Base-by-base conservation (phyloP, 92 coral and sea anemone genomes). In the Phymanthus crucifer region DNA sequence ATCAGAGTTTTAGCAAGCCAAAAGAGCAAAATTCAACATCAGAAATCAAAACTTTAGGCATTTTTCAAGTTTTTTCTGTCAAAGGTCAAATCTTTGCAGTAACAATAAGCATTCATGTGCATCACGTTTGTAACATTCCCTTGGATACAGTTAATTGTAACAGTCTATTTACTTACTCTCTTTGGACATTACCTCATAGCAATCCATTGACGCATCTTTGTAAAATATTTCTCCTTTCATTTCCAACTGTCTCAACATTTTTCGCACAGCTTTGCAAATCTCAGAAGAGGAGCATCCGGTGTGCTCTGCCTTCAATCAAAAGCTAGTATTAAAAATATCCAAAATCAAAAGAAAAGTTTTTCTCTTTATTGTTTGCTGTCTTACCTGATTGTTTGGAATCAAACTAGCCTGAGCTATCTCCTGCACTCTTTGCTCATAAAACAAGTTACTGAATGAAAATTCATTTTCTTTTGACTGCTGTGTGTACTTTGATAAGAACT, bases 211-310 rank as follows among this genome's bases (percentile, higher is more conserved):
- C 0, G 87, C 24, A 73, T 84, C 88, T 73, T 90, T 84, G 66
- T 82, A 82, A 50, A 76, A 86, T 52, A 93, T 77, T 40, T 83
- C 43, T n/a, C 98, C 98, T 31, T 86, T 88, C 54, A 78, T 88
- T 84, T 91, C 95, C 38, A 93, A 84, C 48, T 81, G 82, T 45
- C 80, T 83, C 32, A 93, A 58, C 31, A 80, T 37, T 26, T 87
- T 82, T 23, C 91, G 74, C 26, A 90, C 56, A 1, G 76, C 73
- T 73, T 82, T 87, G 48, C 66, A 75, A 13, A 78, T 81, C 37
- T 84, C 87, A 23, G 50, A 48, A 2, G 85, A n/a, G n/a, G n/a
- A 69, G 29, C 73, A 70, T 77, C 68, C 29, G 5, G 13, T 24
- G 35, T 61, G 6, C 1, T 57, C 23, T 38, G 10, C 10, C 10